These are phyloP conservation scores for Nerophis ophidion DNA, from an alignment of 2,113 vertebrate genomes.

Conservation along the genomic window DNA sequence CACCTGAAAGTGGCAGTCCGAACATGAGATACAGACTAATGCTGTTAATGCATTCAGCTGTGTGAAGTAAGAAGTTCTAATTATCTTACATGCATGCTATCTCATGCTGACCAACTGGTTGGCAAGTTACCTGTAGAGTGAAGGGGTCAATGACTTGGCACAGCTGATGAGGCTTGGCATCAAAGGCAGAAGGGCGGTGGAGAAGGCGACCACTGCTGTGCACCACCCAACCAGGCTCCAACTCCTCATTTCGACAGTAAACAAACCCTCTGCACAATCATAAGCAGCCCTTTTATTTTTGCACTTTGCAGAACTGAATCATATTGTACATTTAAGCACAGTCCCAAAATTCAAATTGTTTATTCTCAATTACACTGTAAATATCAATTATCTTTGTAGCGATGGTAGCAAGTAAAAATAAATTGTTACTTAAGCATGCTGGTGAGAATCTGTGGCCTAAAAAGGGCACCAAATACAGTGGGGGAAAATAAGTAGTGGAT, in stretches of 20 bases:
- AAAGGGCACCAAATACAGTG: too few species aligned
- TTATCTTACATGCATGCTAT: not conserved
- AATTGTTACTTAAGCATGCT: too few species aligned
- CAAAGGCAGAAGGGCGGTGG: constrained; percentile 90
- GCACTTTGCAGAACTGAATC: constrained; percentile 3
- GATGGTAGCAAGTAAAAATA: too few species aligned
- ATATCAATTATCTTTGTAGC: too few species aligned
- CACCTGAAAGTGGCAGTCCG: constrained; percentile 68
- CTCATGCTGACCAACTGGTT: not conserved
- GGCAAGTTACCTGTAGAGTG: constrained; percentile 84
- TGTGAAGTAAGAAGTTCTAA: not conserved
- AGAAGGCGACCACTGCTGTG: constrained; percentile 82
- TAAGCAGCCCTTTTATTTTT: constrained; percentile 6
- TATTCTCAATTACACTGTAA: too few species aligned
- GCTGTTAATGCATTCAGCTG: not conserved
- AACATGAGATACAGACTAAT: not conserved
- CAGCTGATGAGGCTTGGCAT: constrained; percentile 93
- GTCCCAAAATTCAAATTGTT: too few species aligned
- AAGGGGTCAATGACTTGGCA: constrained; percentile 95
- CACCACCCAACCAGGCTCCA: constrained; percentile 92
- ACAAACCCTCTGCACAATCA: constrained; percentile 84
- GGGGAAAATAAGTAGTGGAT: too few species aligned
- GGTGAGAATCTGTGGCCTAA: too few species aligned
- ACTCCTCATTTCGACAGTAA: constrained; percentile 93
- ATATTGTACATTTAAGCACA: not conserved